Evolutionary conservation across 2,888 invertebrate species (phyloP), one percentile per base, ranked within the genome.

Genomic region (Dorcus parallelipipedus): DNA sequence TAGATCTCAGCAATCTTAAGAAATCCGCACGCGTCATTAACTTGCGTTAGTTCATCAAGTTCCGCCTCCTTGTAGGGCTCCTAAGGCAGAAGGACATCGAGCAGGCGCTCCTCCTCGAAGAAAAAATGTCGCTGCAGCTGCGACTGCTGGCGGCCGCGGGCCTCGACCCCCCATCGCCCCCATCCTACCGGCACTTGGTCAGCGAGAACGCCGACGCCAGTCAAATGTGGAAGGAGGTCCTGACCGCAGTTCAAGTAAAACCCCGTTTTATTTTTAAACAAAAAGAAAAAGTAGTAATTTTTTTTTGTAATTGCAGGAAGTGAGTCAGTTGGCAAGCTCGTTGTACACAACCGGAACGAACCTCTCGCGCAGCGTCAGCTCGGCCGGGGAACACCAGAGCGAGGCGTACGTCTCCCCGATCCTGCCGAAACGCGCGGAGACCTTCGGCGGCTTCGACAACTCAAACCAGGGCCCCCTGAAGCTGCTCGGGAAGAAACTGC

Each of bases 361-460:
- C 58, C 82, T 96, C 9, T 93, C 93, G 8, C 86, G 96, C 52
- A 95, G 95, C 74, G 91, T 94, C 14, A 95, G 95, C 78, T 95
- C 95, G 26, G 96, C 93, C 0, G 96, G 96, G 4, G 96, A 97
- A 79, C 87, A 93, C 53, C 93, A 95, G 70, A 94, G 93, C 70
- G 87, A 88, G 26, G 86, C 90, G 0, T 95, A 92, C 76, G 87
- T 91, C 62, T 91, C 93, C 33, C 91, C 94, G 10, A 89, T 91
- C 40, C 79, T 97, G 61, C 96, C 97, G 14, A 90, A 95, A 69
- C 84, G 97, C 38, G 97, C 97, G 0, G 97, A 97, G 80, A 97
- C 97, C 3, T 97, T 97, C 79, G 95, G 95, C 1, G 97, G 97
- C 7, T 97, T 97, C 73, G 97, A 97, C 79, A 84, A 84, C 69